Evolutionary conservation across 2,888 invertebrate species (phyloP).

Genomic region (Drosophila prolongata): DNA sequence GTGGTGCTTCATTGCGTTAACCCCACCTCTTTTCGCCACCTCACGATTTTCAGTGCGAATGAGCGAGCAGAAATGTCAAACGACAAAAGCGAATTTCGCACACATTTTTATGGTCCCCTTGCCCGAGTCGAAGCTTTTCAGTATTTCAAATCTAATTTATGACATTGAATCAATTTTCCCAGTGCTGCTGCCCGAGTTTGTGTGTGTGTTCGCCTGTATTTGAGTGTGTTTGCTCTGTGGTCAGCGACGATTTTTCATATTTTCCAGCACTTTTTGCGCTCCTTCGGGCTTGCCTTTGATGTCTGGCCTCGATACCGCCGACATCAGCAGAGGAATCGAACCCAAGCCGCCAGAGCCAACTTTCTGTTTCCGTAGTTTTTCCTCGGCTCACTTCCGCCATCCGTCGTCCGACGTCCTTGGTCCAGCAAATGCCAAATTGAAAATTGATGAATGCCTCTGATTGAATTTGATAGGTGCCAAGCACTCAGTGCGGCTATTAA

Average conservation of each 20-base stretch:
- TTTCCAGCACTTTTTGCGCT: constrained; percentile 60
- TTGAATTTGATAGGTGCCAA: constrained; percentile 79
- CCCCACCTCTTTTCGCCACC: not conserved
- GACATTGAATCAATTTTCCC: constrained; percentile 77
- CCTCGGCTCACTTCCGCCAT: constrained; percentile 10
- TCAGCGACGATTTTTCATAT: constrained; percentile 77
- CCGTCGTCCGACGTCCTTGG: constrained; percentile 6
- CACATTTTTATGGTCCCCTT: constrained; percentile 73
- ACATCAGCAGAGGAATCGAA: constrained; percentile 54
- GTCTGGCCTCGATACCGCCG: constrained; percentile 61
- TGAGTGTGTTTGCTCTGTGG: constrained; percentile 54
- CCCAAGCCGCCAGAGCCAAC: constrained; percentile 55
- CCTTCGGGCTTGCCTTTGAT: constrained; percentile 62
- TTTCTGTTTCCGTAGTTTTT: constrained; percentile 53
- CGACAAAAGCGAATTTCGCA: constrained; percentile 63
- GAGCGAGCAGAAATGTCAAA: constrained; percentile 53
- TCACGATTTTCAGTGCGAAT: constrained; percentile 9
- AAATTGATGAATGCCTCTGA: constrained; percentile 80
- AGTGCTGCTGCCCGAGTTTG: constrained; percentile 5
- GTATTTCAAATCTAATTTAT: constrained; percentile 80
- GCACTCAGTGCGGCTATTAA: constrained; percentile 78
- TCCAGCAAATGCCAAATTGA: constrained; percentile 75
- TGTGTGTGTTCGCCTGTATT: constrained; percentile 27
- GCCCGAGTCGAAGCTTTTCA: constrained; percentile 53
- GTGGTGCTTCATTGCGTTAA: constrained; percentile 60